Base-by-base conservation (phyloP, 2,797 vertebrate genomes). In the Enteromius unitaeniatus region DNA sequence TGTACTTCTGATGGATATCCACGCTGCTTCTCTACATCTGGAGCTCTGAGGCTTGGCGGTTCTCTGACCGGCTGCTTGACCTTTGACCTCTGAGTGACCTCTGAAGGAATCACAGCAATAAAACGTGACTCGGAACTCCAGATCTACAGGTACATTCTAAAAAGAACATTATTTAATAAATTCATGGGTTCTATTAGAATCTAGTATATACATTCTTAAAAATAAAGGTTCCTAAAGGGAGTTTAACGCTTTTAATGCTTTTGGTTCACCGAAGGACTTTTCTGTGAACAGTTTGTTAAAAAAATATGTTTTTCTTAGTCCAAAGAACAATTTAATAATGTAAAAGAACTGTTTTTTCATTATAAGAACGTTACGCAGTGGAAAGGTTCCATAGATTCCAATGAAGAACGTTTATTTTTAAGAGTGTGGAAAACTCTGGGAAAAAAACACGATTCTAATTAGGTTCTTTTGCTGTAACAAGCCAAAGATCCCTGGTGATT, bases 11-110 rank as follows among this genome's bases (percentile, higher is more conserved):
- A 84, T 84, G 81, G 70, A 78, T 84, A 21, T 47, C 83, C 58
- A 60, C 40, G 1, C 70, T 79, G 73, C 62, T 51, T 58, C 49
- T 40, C 76, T 42, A 47, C 15, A 62, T 45, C 51, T 68, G 72
- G 81, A 40, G 81, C 72, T 83, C 49, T 84, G 51, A 84, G 65
- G 19, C 26, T 68, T 45, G 79, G 60, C 53, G 23, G 53, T 53
- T 15, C 82, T 80, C 68, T 83, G 82, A 81, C 75, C 65, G 26
- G 70, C 28, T 78, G 65, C 28, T 14, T 81, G 68, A 84, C 60
- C 75, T 79, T 76, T 82, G 78, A 86, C 81, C 84, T 47, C 31
- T 49, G 31, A 74, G 76, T 80, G 88, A 86, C 72, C 74, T 82
- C 78, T 80, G 31, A 42, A 40, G 34, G 82, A 81, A 80, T 34